Base-by-base conservation (phyloP, 92 coral and sea anemone species). In the Palythoa grandiflora region DNA sequence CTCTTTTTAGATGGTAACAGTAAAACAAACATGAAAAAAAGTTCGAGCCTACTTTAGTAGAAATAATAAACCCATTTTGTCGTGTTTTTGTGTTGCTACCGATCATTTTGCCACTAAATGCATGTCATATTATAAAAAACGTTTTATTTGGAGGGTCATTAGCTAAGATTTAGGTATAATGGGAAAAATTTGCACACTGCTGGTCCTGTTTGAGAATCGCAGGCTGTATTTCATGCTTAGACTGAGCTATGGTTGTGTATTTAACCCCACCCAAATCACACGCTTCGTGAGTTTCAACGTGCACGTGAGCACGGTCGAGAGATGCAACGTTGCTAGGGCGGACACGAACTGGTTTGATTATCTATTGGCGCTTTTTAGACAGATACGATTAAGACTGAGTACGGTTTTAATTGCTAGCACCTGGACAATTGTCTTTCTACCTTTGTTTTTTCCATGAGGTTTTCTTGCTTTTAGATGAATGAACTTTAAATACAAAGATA, bases 351-450 rank as follows among this genome's bases (percentile, higher is more conserved):
- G 47, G 60, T 77, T 68, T 79, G 85, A 66, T 93, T 89, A 86
- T 87, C 2, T 80, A 92, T 90, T 84, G 90, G 85, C 87, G 66
- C 70, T 61, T 81, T 89, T 92, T 84, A 94, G 95, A 87, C 92
- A 91, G 93, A 89, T 85, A 88, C 96, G 92, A 93, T 95, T 93
- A 93, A 93, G 93, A 83, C 61, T 81, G 92, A 89, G 90, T 89
- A 83, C 72, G 79, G 35, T 51, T 83, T 94, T 94, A 94, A 94
- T 94, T 93, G 95, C 86, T 94, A 91, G 96, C 98, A 95, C 98
- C 98, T 95, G 98, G 90, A 92, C 95, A 85, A 68, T 95, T 95
- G 98, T 93, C 79, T 95, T 44, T 36, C 38, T 71, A 95, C 98
- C 94, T 95, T 95, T 95, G 98, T 95, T 94, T 44, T 21, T 6